phyloP scores from a whole-genome alignment of 2,113 vertebrate genomes.

The Otolemur garnettii region DNA sequence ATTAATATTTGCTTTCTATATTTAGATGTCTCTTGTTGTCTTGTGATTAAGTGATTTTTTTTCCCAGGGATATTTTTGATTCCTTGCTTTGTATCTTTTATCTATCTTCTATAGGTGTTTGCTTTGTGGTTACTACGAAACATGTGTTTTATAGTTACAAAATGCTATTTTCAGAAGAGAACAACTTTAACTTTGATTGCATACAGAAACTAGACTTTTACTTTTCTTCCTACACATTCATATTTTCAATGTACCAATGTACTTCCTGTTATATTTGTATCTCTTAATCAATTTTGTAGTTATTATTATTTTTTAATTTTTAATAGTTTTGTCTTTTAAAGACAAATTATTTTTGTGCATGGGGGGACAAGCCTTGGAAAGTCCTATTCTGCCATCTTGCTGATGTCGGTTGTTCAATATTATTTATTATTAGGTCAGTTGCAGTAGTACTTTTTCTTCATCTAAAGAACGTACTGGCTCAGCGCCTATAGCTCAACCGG shows the following conservation, averaged over 20 bases:
- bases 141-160: neutral
- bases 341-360: neutral
- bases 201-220: neutral
- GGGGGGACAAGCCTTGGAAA: neutral
- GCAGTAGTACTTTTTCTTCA: conserved; percentile 24
- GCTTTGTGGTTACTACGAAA: neutral
- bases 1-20: neutral
- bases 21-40: neutral
- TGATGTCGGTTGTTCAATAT: neutral
- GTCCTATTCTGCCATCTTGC: neutral
- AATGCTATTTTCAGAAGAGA: neutral
- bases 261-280: neutral
- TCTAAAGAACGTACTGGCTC: neutral
- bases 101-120: neutral
- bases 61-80: neutral
- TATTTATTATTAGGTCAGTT: conserved; percentile 20
- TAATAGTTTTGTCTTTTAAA: neutral
- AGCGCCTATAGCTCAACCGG: too few relatives aligned
- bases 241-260: neutral
- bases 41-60: neutral
- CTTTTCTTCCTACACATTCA: neutral
- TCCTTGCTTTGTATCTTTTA: neutral
- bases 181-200: neutral
- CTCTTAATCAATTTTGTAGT: neutral
- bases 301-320: neutral